Conservation (phyloP, 1,140 invertebrate species). For the Oscheius sp. region DNA sequence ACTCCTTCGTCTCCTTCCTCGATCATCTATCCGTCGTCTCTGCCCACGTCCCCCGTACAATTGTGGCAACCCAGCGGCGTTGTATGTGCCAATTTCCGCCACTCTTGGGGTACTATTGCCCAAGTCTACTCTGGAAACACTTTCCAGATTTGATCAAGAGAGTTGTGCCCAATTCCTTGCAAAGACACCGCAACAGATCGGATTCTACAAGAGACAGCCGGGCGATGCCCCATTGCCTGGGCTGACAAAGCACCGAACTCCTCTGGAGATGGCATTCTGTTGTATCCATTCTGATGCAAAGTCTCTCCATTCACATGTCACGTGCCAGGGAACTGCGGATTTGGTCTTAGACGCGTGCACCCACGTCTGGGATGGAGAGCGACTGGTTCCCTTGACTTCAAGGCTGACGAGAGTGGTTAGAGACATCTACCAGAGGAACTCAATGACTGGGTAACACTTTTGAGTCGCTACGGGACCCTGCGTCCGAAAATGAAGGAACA, state of each 20-base stretch:
- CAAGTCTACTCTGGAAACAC: background rate
- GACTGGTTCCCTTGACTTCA: constrained; percentile 15
- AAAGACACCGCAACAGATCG: background rate
- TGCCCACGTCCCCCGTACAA: constrained; percentile 14
- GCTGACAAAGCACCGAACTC: constrained; percentile 24
- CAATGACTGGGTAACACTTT: constrained; percentile 35
- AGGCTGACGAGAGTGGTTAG: background rate
- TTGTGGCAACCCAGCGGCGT: constrained; percentile 23
- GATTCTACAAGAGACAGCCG: constrained; percentile 30
- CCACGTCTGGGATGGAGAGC: constrained; percentile 21
- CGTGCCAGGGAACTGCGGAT: constrained; percentile 18
- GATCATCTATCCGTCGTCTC: constrained; percentile 31
- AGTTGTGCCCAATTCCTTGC: constrained; percentile 15
- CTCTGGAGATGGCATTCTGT: constrained; percentile 33
- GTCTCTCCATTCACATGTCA: constrained; percentile 9
- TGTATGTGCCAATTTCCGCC: constrained; percentile 29
- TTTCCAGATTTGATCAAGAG: background rate
- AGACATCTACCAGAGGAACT: constrained; percentile 26
- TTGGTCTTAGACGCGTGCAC: constrained; percentile 22
- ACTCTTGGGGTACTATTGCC: constrained; percentile 6
- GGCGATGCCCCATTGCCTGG: constrained; percentile 26
- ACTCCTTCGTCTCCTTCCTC: constrained; percentile 12
- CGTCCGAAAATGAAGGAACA: no score
- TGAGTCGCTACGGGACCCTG: no score
- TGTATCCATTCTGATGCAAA: constrained; percentile 14